Evolutionary conservation across 2,888 invertebrate species (phyloP), one percentile per base, ranked within the genome.

Genomic region (Trisateles emortualis): DNA sequence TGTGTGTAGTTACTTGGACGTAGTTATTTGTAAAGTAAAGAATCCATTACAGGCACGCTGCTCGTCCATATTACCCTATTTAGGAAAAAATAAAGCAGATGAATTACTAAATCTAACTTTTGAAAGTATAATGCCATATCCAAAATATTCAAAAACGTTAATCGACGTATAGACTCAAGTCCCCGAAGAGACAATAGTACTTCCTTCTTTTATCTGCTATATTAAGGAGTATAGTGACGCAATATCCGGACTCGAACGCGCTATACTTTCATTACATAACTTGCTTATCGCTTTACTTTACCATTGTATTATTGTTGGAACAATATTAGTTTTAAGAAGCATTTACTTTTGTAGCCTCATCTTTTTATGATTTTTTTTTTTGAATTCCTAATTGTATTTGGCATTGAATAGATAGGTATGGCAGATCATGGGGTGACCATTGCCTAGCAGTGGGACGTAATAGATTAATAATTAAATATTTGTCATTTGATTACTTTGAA

Each of bases 231-330:
- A 36, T 46, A 68, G 62, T 68, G 61, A 64, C 60, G 60, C 64
- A 68, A 72, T 72, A 61, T 64, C 69, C 67, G 59, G 55, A 38
- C 59, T 70, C 16, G 30, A 47, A 64, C 60, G 68, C 70, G 59
- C 72, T 69, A 69, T 72, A 79, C 68, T 79, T 80, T 78, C 79
- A 80, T 81, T 79, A 78, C 68, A 68, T 69, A 67, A 59, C 63
- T 57, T 62, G 59, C 83, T 81, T 83, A 84, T 84, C 84, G 72
- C 57, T 64, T 57, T 59, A 57, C 64, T 69, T 79, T 79, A 77
- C 76, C 78, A 67, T 73, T 64, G 38, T 26, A 71, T 74, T 76
- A 76, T 76, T 66, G 41, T 59, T 58, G 58, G 13, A 10, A 19
- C 32, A n/a, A 53, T 42, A 52, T 51, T 45, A 45, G 16, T 36